Percentiles rank a stretch among this genome's conserved stretches.
These are phyloP conservation scores for Gryon sp. DNA, from an alignment of 1,140 invertebrate genomes.

Conservation along the genomic window DNA sequence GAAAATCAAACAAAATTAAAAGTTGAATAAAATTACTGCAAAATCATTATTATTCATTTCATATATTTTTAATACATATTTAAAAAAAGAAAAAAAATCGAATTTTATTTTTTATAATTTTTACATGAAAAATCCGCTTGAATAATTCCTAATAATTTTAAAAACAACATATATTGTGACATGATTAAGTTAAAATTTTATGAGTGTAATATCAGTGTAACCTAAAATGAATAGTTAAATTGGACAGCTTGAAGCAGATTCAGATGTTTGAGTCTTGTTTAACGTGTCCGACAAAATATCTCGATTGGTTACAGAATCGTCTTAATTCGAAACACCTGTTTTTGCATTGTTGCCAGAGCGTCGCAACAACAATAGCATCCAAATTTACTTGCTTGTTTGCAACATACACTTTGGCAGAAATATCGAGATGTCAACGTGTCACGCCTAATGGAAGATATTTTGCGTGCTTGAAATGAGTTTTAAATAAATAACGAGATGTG, in stretches of 20 bases:
- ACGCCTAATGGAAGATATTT: background rate
- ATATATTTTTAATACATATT: too few species aligned
- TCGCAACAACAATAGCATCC: slow-evolving; percentile 21
- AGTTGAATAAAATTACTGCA: too few species aligned
- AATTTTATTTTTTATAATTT: too few species aligned
- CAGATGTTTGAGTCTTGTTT: slow-evolving; percentile 31
- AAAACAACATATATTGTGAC: too few species aligned
- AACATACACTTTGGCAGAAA: slow-evolving; percentile 43
- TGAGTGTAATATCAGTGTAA: background rate
- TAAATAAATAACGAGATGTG: background rate
- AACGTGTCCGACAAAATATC: slow-evolving; percentile 53
- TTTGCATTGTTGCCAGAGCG: slow-evolving; percentile 52
- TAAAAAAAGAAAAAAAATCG: too few species aligned
- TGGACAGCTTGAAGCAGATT: slow-evolving; percentile 24
- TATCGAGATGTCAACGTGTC: background rate
- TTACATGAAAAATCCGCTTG: too few species aligned
- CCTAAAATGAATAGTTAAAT: slow-evolving; percentile 10
- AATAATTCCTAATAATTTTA: background rate
- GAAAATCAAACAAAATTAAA: too few species aligned
- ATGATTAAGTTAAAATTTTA: too few species aligned
- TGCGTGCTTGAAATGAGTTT: background rate
- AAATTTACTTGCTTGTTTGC: slow-evolving; percentile 26
- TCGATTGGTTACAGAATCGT: slow-evolving; percentile 25
- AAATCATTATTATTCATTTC: too few species aligned
- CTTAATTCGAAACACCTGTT: slow-evolving; percentile 51